Conservation (phyloP, 2,797 vertebrate genomes). For the Emydoidea blandingii region DNA sequence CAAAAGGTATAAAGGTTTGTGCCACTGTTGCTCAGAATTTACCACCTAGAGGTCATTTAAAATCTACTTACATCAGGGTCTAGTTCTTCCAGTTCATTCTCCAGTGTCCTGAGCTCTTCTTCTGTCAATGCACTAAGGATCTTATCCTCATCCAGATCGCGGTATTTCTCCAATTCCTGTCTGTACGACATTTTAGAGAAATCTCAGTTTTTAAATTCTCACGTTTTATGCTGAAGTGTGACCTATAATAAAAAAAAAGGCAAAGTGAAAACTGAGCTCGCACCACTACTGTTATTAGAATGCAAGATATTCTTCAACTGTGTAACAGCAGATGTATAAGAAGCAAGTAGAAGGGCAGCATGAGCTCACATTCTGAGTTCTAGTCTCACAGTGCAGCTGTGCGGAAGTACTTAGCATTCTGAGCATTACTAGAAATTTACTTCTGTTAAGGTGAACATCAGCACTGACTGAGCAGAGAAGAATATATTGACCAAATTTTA, state of each 20-base stretch:
- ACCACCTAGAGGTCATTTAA: neutral
- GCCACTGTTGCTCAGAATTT: neutral
- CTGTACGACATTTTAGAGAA: conserved; percentile 85
- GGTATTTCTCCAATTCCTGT: conserved; percentile 96
- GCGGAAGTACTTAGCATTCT: neutral
- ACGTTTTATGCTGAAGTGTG: neutral
- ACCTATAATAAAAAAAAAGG: conserved; percentile 52
- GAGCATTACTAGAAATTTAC: neutral
- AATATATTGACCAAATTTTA: rapidly evolving
- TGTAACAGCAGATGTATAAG: rapidly evolving
- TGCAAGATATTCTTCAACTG: neutral
- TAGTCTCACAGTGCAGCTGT: neutral
- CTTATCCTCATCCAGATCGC: conserved; percentile 96
- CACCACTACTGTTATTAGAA: neutral
- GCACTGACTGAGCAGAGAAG: neutral
- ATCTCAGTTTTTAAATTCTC: neutral
- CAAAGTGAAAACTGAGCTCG: neutral
- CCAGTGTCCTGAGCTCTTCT: conserved; percentile 92
- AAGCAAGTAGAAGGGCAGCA: neutral
- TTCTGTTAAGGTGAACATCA: neutral
- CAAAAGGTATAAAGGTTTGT: neutral
- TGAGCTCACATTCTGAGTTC: neutral
- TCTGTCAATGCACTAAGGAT: conserved; percentile 94
- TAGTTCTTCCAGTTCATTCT: conserved; percentile 95
- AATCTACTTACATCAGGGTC: conserved; percentile 93